phyloP scores from a whole-genome alignment of 2,888 invertebrate genomes.

The Coecobrya sp. region DNA sequence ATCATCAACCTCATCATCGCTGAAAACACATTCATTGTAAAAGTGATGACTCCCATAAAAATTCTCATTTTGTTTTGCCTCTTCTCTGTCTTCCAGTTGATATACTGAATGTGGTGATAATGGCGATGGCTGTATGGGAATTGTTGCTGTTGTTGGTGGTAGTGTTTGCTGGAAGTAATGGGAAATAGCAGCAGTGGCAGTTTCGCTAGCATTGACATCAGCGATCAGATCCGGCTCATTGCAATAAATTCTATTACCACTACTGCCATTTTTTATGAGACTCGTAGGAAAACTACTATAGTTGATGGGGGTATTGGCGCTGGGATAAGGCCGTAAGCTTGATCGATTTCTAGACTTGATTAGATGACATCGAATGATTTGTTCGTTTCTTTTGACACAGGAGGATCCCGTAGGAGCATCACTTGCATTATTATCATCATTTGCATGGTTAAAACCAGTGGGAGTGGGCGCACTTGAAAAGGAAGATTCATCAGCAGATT shows the following conservation, averaged over 20 bases:
- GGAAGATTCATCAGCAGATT: slow-evolving; percentile 39
- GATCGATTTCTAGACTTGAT: slow-evolving; percentile 72
- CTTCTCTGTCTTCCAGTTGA: slow-evolving; percentile 15
- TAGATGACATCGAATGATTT: slow-evolving; percentile 69
- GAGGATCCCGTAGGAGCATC: not conserved
- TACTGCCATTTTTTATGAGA: slow-evolving; percentile 23
- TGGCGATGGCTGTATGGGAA: not conserved
- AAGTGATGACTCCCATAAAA: slow-evolving; percentile 56
- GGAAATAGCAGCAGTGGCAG: slow-evolving; percentile 5
- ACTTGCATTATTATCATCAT: not conserved
- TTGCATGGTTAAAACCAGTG: not conserved
- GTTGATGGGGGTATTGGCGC: slow-evolving; percentile 4
- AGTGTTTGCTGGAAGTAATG: not conserved
- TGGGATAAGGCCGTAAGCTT: slow-evolving; percentile 68
- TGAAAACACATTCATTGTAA: slow-evolving; percentile 26
- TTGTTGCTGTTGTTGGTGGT: not conserved
- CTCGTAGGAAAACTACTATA: not conserved
- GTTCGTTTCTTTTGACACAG: slow-evolving; percentile 40
- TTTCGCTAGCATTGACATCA: not conserved
- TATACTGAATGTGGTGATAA: slow-evolving; percentile 26
- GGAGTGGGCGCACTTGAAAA: slow-evolving; percentile 13
- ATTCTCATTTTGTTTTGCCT: slow-evolving; percentile 20
- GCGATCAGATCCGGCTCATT: slow-evolving; percentile 26
- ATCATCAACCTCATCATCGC: not conserved
- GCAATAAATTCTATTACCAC: slow-evolving; percentile 22